A percentile compares a stretch with the other conserved stretches of the same genome.
Evolutionary conservation across 1,140 invertebrate species (phyloP).

Genomic region (Drosophila jambulina): DNA sequence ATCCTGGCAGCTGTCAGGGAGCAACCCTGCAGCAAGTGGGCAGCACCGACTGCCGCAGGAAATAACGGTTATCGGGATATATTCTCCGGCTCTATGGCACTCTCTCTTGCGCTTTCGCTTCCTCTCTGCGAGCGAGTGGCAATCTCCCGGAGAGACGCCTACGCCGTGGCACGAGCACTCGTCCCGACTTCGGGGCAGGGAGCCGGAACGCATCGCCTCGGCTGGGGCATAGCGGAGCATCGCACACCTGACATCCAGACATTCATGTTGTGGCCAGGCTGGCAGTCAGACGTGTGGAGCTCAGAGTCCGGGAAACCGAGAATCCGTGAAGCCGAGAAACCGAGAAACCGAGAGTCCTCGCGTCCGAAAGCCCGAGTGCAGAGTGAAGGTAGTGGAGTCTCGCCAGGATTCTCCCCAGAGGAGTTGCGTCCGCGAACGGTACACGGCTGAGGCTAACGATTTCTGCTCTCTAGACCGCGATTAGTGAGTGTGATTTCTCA

Average conservation of each 20-base stretch:
- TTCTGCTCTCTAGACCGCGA: background rate
- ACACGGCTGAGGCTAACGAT: background rate
- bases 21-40: conserved; percentile 66
- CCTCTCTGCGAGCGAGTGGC: background rate
- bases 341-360: conserved; percentile 24
- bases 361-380: conserved; percentile 51
- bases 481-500: conserved; percentile 9
- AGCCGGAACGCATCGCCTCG: conserved; percentile 61
- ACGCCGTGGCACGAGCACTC: conserved; percentile 33
- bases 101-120: conserved; percentile 4
- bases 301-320: conserved; percentile 18
- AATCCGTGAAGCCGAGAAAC: conserved; percentile 18
- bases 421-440: conserved; percentile 15
- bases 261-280: conserved; percentile 82
- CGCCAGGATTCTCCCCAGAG: conserved; percentile 8
- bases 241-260: conserved; percentile 82
- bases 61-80: conserved; percentile 69
- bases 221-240: conserved; percentile 19
- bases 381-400: conserved; percentile 35
- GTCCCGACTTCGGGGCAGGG: conserved; percentile 37
- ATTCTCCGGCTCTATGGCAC: conserved; percentile 20
- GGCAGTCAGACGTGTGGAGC: conserved; percentile 80
- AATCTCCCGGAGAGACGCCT: conserved; percentile 40
- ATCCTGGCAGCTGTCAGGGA: conserved; percentile 35
- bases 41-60: conserved; percentile 31